Evolutionary conservation across 2,113 vertebrate species (phyloP), one percentile per base, ranked within the genome.

Genomic region (Sorex fumeus): DNA sequence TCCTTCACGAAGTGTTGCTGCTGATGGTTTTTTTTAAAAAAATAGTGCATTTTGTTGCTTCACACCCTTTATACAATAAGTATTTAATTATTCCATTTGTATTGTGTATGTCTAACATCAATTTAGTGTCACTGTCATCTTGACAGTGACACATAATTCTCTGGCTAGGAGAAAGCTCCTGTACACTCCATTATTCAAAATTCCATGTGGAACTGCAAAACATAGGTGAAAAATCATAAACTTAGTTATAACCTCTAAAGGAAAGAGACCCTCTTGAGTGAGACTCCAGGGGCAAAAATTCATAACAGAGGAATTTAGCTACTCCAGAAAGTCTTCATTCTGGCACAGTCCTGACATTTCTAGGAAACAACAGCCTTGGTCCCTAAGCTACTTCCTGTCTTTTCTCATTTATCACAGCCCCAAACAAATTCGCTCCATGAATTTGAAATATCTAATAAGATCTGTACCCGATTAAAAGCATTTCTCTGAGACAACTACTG

Each of bases 401-500:
- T 87, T 57, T 83, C 8, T 83, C 45, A 82, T 67, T 72, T 77
- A 50, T 90, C 45, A 62, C 5, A 84, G 13, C 15, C 16, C 28
- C 25, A 77, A 64, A 47, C n/a, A 88, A 53, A 84, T 79, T 19
- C 64, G 10, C 30, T 66, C 30, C 3, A 40, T 64, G 9, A 69
- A 84, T 76, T 67, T 60, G 10, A 81, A 84, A 77, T 77, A 11
- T 77, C 70, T 57, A 66, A 12, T 62, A 70, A 91, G 60, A 77
- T 7, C 19, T 62, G 74, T 19, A 62, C 28, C 25, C 70, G 8
- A 0, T 32, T 60, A 62, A 72, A 78, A 67, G 16, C 47, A 66
- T 53, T 92, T 74, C 69, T 9, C 36, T 87, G 23, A 89, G 43
- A 18, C 13, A 80, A 69, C 8, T 45, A 83, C 4, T 69, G 53